These are phyloP conservation scores for Acanthis flammea DNA, from an alignment of 2,797 vertebrate species.

Conservation along the genomic window DNA sequence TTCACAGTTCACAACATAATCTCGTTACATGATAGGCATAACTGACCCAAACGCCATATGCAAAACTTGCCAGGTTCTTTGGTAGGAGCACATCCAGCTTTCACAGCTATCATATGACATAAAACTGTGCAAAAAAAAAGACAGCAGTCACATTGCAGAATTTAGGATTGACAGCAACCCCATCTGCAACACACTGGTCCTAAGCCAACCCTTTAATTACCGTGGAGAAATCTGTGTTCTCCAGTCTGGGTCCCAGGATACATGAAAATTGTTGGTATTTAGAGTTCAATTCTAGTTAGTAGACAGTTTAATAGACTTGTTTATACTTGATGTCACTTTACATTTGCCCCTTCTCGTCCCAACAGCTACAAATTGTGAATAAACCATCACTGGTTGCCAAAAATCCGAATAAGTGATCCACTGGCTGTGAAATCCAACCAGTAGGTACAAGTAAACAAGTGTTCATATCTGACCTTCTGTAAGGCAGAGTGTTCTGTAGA, in stretches of 20 bases:
- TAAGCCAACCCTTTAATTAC: neutral
- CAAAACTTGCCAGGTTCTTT: conserved; percentile 9
- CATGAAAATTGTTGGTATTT: neutral
- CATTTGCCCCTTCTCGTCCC: neutral
- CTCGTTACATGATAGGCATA: neutral
- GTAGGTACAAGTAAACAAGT: neutral
- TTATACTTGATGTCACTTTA: neutral
- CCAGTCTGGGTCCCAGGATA: neutral
- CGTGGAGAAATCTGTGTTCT: neutral
- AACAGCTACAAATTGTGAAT: neutral
- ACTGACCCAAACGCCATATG: neutral
- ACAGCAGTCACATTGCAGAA: conserved; percentile 3
- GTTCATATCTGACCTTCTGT: neutral
- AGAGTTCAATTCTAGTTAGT: neutral
- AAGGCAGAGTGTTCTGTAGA: neutral
- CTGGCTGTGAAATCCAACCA: neutral
- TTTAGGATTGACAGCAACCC: conserved; percentile 7
- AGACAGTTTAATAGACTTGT: neutral
- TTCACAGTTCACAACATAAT: neutral
- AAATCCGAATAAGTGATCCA: neutral
- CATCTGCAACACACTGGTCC: neutral
- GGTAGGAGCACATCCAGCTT: neutral
- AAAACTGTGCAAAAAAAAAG: conserved; percentile 6
- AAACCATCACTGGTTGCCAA: neutral
- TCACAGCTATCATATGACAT: conserved; percentile 41